These are phyloP conservation scores for Pseudotriccus pelzelni DNA, from an alignment of 2,797 vertebrate genomes.

Conservation along the genomic window DNA sequence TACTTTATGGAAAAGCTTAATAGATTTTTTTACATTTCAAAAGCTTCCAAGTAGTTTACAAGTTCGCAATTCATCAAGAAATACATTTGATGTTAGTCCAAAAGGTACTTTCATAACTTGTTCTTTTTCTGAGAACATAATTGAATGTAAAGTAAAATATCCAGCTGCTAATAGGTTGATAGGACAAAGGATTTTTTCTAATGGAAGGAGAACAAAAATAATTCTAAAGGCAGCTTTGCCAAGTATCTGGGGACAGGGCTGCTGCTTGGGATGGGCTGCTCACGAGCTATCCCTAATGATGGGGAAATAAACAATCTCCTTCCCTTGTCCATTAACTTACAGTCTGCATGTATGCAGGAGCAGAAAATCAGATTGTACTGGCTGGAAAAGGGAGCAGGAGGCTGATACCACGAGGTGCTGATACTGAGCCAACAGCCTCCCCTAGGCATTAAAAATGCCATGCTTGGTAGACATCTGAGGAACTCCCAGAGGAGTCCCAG, in stretches of 20 bases:
- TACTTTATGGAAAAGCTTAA: not conserved
- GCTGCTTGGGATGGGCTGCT: not conserved
- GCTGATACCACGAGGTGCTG: not conserved
- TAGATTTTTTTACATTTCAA: not conserved
- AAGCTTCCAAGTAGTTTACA: conserved; percentile 22
- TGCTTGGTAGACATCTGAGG: not conserved
- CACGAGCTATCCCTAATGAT: not conserved
- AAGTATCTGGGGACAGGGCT: not conserved
- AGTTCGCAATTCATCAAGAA: conserved; percentile 38
- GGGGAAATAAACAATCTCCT: not conserved
- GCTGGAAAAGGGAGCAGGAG: not conserved
- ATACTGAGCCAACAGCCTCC: not conserved
- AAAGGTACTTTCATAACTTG: conserved; percentile 2
- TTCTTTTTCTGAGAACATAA: not conserved
- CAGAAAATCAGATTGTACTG: not conserved
- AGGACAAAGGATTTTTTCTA: not conserved
- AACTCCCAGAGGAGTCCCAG: accelerated
- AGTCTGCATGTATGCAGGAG: not conserved
- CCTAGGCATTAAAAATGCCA: not conserved
- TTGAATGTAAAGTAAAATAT: not conserved
- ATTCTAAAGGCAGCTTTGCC: not conserved
- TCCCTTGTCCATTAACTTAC: not conserved
- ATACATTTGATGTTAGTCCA: conserved; percentile 28
- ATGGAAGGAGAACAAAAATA: not conserved
- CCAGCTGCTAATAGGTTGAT: not conserved